A percentile compares a stretch with the other conserved stretches of the same genome.
These are phyloP conservation scores for Bolinopsis microptera DNA, from an alignment of 37 sponge, comb jelly and placozoan genomes.

Conservation along the genomic window DNA sequence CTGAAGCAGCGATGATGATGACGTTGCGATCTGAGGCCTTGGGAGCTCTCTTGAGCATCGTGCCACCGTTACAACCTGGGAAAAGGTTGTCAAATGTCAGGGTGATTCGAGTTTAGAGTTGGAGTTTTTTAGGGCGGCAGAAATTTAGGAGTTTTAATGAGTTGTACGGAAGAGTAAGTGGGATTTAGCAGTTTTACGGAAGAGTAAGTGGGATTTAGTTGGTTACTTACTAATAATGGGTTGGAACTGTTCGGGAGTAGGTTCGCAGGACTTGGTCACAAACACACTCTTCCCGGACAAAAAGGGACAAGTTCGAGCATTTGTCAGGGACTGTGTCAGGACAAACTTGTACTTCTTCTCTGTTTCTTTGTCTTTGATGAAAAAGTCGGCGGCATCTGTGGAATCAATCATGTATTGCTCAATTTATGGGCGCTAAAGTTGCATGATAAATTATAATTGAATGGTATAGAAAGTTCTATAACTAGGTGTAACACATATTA, in stretches of 20 bases:
- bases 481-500: too few relatives aligned
- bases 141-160: too few relatives aligned
- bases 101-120: background rate
- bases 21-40: slow-evolving; percentile 4
- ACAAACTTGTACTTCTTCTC: slow-evolving; percentile 44
- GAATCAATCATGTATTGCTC: too few relatives aligned
- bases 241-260: slow-evolving; percentile 39
- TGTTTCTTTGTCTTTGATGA: background rate
- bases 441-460: too few relatives aligned
- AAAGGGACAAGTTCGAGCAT: background rate
- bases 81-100: background rate
- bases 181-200: too few relatives aligned
- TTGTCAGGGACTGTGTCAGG: background rate
- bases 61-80: slow-evolving; percentile 30
- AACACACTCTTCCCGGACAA: slow-evolving; percentile 42
- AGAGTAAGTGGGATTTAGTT: too few relatives aligned
- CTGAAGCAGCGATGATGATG: background rate
- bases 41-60: background rate
- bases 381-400: background rate
- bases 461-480: too few relatives aligned
- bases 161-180: too few relatives aligned
- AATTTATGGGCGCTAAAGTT: too few relatives aligned
- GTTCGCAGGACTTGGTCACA: slow-evolving; percentile 26
- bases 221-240: slow-evolving; percentile 40
- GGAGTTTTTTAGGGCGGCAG: too few relatives aligned